Evolutionary conservation across 2,888 invertebrate genomes (phyloP).

Genomic region (Aporophyla nigra): DNA sequence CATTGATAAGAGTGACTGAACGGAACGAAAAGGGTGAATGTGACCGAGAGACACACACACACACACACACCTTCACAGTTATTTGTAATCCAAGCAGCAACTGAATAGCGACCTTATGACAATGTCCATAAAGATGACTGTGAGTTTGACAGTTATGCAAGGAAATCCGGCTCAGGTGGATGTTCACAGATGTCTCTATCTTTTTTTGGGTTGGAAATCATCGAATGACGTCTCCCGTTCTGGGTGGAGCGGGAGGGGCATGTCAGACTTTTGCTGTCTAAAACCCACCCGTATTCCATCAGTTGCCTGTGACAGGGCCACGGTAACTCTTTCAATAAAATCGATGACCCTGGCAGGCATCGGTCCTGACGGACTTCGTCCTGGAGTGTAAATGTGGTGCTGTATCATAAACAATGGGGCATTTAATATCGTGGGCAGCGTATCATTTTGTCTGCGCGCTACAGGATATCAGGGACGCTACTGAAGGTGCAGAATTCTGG

Average conservation of each 20-base stretch:
- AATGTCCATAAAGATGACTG: neutral
- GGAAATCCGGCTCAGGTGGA: neutral
- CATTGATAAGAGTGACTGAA: conserved; percentile 51
- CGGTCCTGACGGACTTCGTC: neutral
- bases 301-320: too few relatives aligned
- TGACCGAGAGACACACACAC: conserved; percentile 10
- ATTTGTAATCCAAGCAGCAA: neutral
- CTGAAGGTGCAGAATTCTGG: neutral
- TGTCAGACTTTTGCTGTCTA: too few relatives aligned
- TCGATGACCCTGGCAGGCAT: too few relatives aligned
- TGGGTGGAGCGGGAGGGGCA: too few relatives aligned
- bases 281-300: too few relatives aligned
- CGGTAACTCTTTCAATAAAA: too few relatives aligned
- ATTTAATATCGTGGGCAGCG: neutral
- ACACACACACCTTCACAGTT: neutral
- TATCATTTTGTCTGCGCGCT: neutral
- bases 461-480: neutral
- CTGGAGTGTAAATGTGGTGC: neutral
- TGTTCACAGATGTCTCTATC: neutral
- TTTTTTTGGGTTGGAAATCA: too few relatives aligned
- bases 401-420: neutral
- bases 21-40: conserved; percentile 18
- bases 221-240: too few relatives aligned
- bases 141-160: too few relatives aligned
- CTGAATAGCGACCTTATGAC: neutral